Conservation (phyloP, 2,797 vertebrate genomes). For the Columba guinea region DNA sequence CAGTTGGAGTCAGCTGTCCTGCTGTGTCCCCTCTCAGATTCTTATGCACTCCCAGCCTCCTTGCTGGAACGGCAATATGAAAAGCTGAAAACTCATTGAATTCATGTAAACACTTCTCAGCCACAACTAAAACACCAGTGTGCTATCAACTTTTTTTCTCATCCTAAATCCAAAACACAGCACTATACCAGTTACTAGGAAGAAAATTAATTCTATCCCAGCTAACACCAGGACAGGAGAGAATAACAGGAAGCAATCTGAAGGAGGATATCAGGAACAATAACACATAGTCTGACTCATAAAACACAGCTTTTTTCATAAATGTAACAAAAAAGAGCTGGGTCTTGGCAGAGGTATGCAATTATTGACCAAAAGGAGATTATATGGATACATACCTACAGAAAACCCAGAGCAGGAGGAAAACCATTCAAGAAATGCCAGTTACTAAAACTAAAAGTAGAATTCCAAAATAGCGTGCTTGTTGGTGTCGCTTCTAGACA, state of each 20-base stretch:
- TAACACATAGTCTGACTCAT: background rate
- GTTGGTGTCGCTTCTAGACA: background rate
- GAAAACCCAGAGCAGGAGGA: background rate
- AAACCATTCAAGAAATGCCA: background rate
- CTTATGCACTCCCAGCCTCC: no score
- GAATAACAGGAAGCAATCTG: background rate
- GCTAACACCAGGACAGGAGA: background rate
- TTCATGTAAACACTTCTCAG: no score
- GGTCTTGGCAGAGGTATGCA: background rate
- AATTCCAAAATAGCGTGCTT: background rate
- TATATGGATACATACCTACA: background rate
- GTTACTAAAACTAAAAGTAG: background rate
- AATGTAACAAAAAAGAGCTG: background rate
- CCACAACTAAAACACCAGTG: no score
- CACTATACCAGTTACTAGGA: no score
- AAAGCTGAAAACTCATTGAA: no score
- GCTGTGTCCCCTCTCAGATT: no score
- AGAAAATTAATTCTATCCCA: no score
- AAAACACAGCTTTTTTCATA: background rate
- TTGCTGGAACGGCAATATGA: no score
- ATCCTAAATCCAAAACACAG: no score
- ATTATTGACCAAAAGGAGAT: background rate
- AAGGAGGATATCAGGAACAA: background rate
- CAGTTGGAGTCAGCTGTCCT: no score
- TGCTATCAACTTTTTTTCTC: no score